Base-by-base conservation (phyloP, 2,113 vertebrate species). In the Microtus ochrogaster region DNA sequence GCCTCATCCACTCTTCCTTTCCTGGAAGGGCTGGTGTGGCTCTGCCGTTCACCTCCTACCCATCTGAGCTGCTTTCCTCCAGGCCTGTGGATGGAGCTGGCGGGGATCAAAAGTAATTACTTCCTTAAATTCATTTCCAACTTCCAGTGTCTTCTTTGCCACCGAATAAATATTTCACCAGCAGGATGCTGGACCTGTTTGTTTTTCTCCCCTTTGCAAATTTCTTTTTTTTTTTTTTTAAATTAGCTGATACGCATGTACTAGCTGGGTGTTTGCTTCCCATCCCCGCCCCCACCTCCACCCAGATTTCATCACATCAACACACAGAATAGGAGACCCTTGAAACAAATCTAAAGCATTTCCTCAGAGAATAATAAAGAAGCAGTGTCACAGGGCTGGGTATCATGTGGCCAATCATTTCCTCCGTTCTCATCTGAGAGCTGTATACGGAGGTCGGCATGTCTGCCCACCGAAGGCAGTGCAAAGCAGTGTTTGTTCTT, bases 31-130 rank as follows among this genome's bases (percentile, higher is more conserved):
- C 3, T 0, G 19, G 52, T 76, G 91, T 81, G 88, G 72, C 97
- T 96, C 77, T 92, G 81, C 84, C 0, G 91, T 79, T 73, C 97
- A 82, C 96, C 92, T 88, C 1, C 65, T 21, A 52, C 96, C 74
- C 94, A 65, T 96, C 95, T 96, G 19, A 74, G 84, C 61, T 97
- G 94, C 98, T 98, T 96, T 98, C 98, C 98, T 98, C 97, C 97
- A 98, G 97, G 98, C 95, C 96, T 98, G 92, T 61, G 94, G 96
- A 96, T 44, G 94, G 97, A 96, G 98, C 98, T 97, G 95, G 95
- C 97, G 68, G 81, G 97, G 97, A 98, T 98, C 97, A 98, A 95
- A 98, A 98, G 97, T 98, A 98, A 98, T 99, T 98, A 98, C 98
- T 97, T 95, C 90, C 97, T 97, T 98, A 98, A 98, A 98, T 98